Base-by-base conservation (phyloP, 2,888 invertebrate genomes). In the Synergus umbraculus region DNA sequence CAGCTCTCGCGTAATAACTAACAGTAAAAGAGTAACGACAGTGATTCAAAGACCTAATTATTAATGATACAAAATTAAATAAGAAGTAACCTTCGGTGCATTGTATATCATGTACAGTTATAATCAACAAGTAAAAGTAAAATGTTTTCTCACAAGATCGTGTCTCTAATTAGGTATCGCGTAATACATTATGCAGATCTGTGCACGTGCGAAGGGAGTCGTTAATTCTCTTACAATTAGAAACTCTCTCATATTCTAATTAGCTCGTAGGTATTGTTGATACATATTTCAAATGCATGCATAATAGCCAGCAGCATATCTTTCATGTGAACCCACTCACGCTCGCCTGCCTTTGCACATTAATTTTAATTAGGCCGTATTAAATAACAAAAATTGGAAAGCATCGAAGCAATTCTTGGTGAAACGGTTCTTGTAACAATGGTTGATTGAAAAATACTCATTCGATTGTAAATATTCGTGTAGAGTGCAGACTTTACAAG, bases 391-490 rank as follows among this genome's bases (percentile, higher is more conserved):
- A 73, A 73, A 73, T 29, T 54, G 69, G 54, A 73, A 73, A 73
- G 73, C 41, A 54, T 73, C n/a, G 41, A 73, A 54, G 29, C 3
- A 76, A 76, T 76, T 43, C 58, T 58, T 13, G 22, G 13, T 37
- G 76, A 43, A 76, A 76, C 13, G 13, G 4, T 43, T 29, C n/a
- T 12, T 76, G n/a, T 37, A 65, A 81, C 78, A 83, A 80, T 84
- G 67, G 69, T 41, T 73, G 29, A 64, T 41, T 76, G 77, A 77
- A 78, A 80, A 81, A 83, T 76, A 69, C 81, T 79, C 78, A 78
- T 86, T 85, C 80, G 83, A 84, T 81, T 64, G 82, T 82, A 84
- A 86, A 85, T 81, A 83, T 84, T 81, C 64, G 82, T 81, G 84
- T 76, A 79, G 69, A 44, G 2, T 44, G 44, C 10, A n/a, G n/a